Evolutionary conservation across 1,140 invertebrate genomes (phyloP), one percentile per base, ranked within the genome.

Genomic region (Eurosta solidaginis): DNA sequence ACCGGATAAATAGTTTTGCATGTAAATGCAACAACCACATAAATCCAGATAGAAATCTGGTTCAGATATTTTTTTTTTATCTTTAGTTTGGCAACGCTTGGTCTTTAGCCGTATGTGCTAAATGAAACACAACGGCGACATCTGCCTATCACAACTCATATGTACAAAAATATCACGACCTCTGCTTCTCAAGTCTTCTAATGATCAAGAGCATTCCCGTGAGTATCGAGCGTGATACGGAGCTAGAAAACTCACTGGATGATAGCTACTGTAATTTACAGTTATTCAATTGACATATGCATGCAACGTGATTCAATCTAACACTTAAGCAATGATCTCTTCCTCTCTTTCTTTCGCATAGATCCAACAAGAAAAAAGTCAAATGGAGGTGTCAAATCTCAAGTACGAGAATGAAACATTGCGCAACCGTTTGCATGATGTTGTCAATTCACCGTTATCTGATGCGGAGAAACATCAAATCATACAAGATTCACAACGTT

Each of bases 381-480:
- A 90, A 88, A 76, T 90, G 88, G 90, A 93, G 90, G 88, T 93
- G 88, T 90, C 91, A 80, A 89, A 90, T 77, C 88, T 94, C 52
- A 89, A 90, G 79, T 93, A 93, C 86, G 94, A 95, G 89, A 94
- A 95, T 88, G 92, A 92, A 78, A 90, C 91, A 78, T 88, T 95
- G 81, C 90, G 93, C 74, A 92, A 92, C 83, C 90, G 93, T 81
- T 90, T 95, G 80, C 90, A 93, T 79, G 93, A 94, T 85, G 92
- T 95, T 68, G 92, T 92, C 49, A 92, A 94, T 87, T 94, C 93
- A 78, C 93, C 93, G 78, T 88, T 95, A 54, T 94, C 93, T n/a
- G 94, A 95, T 88, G 93, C 92, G 80, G 93, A 95, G 87, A 95
- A 95, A 86, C 92, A 94, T 81, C 92, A 94, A 84, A 89, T 94